Conservation (phyloP, 1,140 invertebrate genomes). For the Neomicropteryx cornuta region DNA sequence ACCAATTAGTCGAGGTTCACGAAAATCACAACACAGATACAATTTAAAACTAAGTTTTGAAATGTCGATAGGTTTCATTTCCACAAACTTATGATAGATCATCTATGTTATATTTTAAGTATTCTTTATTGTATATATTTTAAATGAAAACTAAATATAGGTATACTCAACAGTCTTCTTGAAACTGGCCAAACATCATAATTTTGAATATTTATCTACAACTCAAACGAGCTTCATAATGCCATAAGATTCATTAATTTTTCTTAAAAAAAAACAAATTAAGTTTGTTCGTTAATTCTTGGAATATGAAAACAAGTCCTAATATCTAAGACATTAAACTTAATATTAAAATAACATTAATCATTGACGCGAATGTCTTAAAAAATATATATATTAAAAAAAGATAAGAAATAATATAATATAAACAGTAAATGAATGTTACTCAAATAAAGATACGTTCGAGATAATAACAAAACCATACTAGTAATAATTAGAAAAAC, state of each 20-base stretch:
- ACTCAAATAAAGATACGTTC: no score
- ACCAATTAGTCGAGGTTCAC: not conserved
- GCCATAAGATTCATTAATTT: slow-evolving; percentile 24
- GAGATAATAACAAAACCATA: no score
- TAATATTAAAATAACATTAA: slow-evolving; percentile 4
- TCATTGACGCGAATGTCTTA: not conserved
- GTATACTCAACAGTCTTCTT: slow-evolving; percentile 42
- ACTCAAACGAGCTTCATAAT: slow-evolving; percentile 21
- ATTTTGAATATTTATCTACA: slow-evolving; percentile 32
- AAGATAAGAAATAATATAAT: no score
- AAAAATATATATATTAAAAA: slow-evolving; percentile 1
- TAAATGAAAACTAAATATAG: slow-evolving; percentile 18
- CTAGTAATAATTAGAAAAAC: no score
- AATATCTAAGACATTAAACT: not conserved
- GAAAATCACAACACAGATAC: not conserved
- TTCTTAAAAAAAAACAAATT: slow-evolving; percentile 26
- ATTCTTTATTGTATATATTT: slow-evolving; percentile 4
- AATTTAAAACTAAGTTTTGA: not conserved
- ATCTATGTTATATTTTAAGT: slow-evolving; percentile 1
- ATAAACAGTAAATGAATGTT: no score
- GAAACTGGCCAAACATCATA: slow-evolving; percentile 37
- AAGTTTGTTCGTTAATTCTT: slow-evolving; percentile 19
- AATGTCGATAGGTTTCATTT: slow-evolving; percentile 4
- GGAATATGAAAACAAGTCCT: slow-evolving; percentile 14
- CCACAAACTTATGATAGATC: not conserved